These are phyloP conservation scores for Hystrix brachyura DNA, from an alignment of 2,113 vertebrate species.

Conservation along the genomic window DNA sequence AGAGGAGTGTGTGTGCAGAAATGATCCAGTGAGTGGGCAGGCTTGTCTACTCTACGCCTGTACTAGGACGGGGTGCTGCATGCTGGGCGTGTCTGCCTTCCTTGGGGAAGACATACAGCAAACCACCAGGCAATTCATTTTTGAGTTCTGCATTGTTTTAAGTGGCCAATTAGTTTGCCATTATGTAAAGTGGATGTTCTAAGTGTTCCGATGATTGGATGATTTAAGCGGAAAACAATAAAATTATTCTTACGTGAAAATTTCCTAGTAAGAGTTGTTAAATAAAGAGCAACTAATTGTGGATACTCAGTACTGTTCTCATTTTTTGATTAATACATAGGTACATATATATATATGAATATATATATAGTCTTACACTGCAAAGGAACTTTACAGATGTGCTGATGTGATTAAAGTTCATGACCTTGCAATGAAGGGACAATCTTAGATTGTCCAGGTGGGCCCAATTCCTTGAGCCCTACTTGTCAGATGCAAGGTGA, in stretches of 20 bases:
- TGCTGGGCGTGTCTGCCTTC: background rate
- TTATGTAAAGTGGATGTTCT: slow-evolving; percentile 43
- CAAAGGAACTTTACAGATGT: background rate
- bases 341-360: background rate
- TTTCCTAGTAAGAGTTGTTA: background rate
- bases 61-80: background rate
- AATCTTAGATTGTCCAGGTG: background rate
- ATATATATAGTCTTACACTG: background rate
- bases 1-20: background rate
- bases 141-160: background rate
- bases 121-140: background rate
- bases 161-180: background rate
- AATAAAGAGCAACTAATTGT: slow-evolving; percentile 31
- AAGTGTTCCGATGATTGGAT: slow-evolving; percentile 42
- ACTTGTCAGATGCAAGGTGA: background rate
- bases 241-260: background rate
- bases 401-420: background rate
- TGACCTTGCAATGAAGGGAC: background rate
- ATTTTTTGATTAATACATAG: background rate
- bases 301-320: background rate
- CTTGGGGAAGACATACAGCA: background rate
- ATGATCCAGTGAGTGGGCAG: background rate
- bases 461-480: background rate
- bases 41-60: background rate
- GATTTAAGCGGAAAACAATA: background rate